These are phyloP conservation scores for Caenorhabditis sp. DNA, from an alignment of 2,888 invertebrate species.

Conservation along the genomic window DNA sequence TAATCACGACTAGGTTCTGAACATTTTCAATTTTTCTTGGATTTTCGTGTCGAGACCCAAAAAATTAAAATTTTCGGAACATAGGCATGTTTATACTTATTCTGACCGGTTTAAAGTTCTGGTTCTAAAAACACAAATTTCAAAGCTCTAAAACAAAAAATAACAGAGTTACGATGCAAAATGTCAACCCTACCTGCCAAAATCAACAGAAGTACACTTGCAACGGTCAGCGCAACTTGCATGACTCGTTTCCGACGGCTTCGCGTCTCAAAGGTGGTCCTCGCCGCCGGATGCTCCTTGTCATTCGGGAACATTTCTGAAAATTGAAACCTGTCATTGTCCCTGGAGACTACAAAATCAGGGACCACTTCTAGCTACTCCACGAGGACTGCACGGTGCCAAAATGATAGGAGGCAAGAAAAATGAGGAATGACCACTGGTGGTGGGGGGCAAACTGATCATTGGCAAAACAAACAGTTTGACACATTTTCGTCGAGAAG, in stretches of 20 bases:
- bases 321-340: slow-evolving; percentile 10
- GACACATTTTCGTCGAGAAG: slow-evolving; percentile 37
- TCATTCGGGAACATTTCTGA: slow-evolving; percentile 63
- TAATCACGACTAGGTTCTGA: too few species aligned
- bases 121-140: too few species aligned
- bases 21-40: neutral
- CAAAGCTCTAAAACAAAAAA: too few species aligned
- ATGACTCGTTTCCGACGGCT: slow-evolving; percentile 53
- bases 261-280: slow-evolving; percentile 59
- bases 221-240: slow-evolving; percentile 33
- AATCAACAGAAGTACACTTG: slow-evolving; percentile 40
- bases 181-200: slow-evolving; percentile 62
- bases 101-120: too few species aligned
- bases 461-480: slow-evolving; percentile 55
- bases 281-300: slow-evolving; percentile 17
- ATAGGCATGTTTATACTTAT: neutral
- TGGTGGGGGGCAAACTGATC: slow-evolving; percentile 16
- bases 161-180: too few species aligned
- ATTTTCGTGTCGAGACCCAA: neutral
- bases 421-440: neutral
- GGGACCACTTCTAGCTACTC: neutral
- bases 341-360: neutral
- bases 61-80: neutral
- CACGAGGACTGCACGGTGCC: neutral
- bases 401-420: neutral